A percentile compares a stretch with the other conserved stretches of the same genome.
These are phyloP conservation scores for Halisarca cf. caerulea DNA, from an alignment of 37 sponge, comb jelly and placozoan genomes.

Conservation along the genomic window DNA sequence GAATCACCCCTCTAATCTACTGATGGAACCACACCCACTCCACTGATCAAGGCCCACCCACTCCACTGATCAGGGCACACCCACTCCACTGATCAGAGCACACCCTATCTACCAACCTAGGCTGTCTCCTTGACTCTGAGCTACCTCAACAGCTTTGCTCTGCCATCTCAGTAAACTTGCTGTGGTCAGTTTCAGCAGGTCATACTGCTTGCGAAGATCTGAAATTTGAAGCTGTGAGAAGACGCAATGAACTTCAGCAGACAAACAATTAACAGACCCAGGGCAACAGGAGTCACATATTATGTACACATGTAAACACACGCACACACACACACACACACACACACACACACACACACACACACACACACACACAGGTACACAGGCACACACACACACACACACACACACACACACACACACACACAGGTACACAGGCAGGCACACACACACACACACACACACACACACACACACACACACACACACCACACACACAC, in stretches of 20 bases:
- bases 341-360: neutral
- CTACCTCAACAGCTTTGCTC: slow-evolving; percentile 9
- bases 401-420: neutral
- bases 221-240: slow-evolving; percentile 77
- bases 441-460: neutral
- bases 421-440: neutral
- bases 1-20: too few species aligned
- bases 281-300: too few species aligned
- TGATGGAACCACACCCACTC: too few species aligned
- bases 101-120: neutral
- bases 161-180: slow-evolving; percentile 53
- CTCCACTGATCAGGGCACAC: too few species aligned
- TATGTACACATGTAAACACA: neutral
- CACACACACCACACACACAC: neutral
- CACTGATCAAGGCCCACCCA: too few species aligned
- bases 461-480: slow-evolving; percentile 9
- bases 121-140: neutral
- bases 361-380: neutral
- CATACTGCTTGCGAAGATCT: slow-evolving; percentile 74
- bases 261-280: neutral
- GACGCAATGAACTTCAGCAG: neutral
- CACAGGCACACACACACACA: slow-evolving; percentile 1
- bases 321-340: neutral
- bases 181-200: slow-evolving; percentile 53
- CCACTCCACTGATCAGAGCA: too few species aligned